These are phyloP conservation scores for Galaxias olidus DNA, from an alignment of 2,797 vertebrate genomes.

Conservation along the genomic window DNA sequence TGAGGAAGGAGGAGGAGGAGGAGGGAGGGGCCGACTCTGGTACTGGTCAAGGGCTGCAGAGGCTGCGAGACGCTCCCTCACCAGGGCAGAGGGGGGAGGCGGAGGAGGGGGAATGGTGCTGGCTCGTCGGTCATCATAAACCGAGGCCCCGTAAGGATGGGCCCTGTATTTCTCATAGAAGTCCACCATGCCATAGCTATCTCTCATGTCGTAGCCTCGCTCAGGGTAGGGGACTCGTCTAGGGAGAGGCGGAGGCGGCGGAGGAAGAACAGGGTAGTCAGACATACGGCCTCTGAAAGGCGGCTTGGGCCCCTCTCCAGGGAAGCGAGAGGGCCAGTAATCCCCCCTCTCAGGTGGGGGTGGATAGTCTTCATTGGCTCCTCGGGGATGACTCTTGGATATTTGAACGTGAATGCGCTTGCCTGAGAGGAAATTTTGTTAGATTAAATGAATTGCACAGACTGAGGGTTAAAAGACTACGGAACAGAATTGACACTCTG, in stretches of 20 bases:
- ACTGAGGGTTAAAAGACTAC: constrained; percentile 2
- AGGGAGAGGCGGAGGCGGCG: constrained; percentile 64
- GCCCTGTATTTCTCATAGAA: constrained; percentile 80
- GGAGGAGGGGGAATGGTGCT: constrained; percentile 72
- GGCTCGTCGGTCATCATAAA: constrained; percentile 66
- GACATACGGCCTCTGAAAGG: constrained; percentile 66
- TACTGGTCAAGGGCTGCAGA: constrained; percentile 74
- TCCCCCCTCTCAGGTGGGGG: constrained; percentile 64
- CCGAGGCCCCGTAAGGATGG: constrained; percentile 53
- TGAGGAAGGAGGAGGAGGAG: constrained; percentile 65
- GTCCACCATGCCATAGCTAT: constrained; percentile 69
- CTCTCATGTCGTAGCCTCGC: constrained; percentile 58
- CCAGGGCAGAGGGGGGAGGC: constrained; percentile 77
- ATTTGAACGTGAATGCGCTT: constrained; percentile 94
- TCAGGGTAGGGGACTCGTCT: constrained; percentile 66
- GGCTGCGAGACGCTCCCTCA: constrained; percentile 80
- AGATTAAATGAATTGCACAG: too few relatives aligned
- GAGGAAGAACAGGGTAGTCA: constrained; percentile 66
- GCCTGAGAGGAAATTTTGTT: constrained; percentile 67
- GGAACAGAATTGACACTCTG: not conserved
- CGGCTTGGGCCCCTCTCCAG: constrained; percentile 63
- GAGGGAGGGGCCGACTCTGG: constrained; percentile 79
- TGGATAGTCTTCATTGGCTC: constrained; percentile 79
- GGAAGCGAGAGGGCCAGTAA: constrained; percentile 70
- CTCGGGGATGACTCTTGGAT: constrained; percentile 89